phyloP scores from a whole-genome alignment of 2,888 invertebrate genomes.

The Parthenolecanium corni region DNA sequence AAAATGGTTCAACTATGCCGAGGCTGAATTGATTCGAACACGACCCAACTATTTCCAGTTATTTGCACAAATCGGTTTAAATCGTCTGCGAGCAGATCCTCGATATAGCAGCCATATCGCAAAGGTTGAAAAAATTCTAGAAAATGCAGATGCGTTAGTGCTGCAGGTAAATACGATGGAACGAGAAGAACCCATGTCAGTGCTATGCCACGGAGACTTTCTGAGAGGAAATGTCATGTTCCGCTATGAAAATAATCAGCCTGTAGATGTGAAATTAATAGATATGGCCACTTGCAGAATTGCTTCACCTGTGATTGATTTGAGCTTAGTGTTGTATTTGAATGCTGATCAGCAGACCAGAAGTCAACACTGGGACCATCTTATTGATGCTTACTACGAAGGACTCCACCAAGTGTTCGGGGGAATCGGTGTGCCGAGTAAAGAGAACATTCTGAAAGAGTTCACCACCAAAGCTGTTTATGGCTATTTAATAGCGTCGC shows the following conservation, averaged over 20 bases:
- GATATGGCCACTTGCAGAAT: slow-evolving; percentile 37
- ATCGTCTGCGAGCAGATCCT: neutral
- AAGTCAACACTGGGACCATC: neutral
- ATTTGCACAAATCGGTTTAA: neutral
- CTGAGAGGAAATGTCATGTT: slow-evolving; percentile 34
- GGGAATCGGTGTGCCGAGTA: neutral
- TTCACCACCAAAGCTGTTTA: neutral
- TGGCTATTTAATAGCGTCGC: neutral
- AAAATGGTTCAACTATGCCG: neutral
- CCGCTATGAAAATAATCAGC: slow-evolving; percentile 30
- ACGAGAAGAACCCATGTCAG: slow-evolving; percentile 31
- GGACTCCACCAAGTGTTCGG: neutral
- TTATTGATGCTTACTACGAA: no score
- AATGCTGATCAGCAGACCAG: no score
- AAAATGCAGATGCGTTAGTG: neutral
- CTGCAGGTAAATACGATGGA: neutral
- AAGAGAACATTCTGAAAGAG: neutral
- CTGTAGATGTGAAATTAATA: slow-evolving; percentile 30
- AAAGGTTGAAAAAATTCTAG: neutral
- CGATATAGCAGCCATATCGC: neutral
- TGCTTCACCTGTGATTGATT: slow-evolving; percentile 47
- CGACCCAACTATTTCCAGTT: neutral
- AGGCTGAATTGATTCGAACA: neutral
- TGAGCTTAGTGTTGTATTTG: slow-evolving; percentile 50
- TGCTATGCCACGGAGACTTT: slow-evolving; percentile 34